phyloP scores from a whole-genome alignment of 2,113 vertebrate species.

The Stegastes partitus region DNA sequence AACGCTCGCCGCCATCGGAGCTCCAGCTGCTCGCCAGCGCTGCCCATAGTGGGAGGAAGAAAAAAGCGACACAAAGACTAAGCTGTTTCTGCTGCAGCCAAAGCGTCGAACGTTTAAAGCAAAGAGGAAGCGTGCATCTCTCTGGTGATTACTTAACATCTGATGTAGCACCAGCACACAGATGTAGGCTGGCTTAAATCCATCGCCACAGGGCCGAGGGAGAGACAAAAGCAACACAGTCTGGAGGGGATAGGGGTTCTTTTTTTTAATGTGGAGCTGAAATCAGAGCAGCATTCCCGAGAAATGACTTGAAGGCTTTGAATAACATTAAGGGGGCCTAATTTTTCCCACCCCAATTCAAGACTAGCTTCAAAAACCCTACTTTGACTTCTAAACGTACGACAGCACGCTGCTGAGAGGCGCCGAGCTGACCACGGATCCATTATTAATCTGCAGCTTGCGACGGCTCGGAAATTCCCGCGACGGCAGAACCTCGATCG shows the following conservation, averaged over 20 bases:
- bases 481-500: neutral
- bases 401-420: neutral
- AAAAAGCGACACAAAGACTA: conserved; percentile 52
- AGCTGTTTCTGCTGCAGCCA: conserved; percentile 54
- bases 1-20: conserved; percentile 5
- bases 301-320: conserved; percentile 64
- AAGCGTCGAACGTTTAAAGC: conserved; percentile 60
- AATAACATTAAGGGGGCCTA: conserved; percentile 57
- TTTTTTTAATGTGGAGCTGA: conserved; percentile 46
- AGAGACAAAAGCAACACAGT: conserved; percentile 69
- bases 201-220: conserved; percentile 64
- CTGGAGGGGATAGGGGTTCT: conserved; percentile 56
- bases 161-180: conserved; percentile 64
- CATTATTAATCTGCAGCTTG: neutral
- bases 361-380: neutral
- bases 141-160: conserved; percentile 73
- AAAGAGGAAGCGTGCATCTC: conserved; percentile 64
- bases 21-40: conserved; percentile 27
- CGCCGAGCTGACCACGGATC: conserved; percentile 5
- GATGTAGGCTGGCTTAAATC: conserved; percentile 76
- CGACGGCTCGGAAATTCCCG: neutral
- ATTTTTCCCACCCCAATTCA: conserved; percentile 38
- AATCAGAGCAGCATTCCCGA: conserved; percentile 57
- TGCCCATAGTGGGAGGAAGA: conserved; percentile 58
- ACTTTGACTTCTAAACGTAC: conserved; percentile 9